Evolutionary conservation across 2,888 invertebrate species (phyloP).

Genomic region (Sinopyrophorus schimmeli): DNA sequence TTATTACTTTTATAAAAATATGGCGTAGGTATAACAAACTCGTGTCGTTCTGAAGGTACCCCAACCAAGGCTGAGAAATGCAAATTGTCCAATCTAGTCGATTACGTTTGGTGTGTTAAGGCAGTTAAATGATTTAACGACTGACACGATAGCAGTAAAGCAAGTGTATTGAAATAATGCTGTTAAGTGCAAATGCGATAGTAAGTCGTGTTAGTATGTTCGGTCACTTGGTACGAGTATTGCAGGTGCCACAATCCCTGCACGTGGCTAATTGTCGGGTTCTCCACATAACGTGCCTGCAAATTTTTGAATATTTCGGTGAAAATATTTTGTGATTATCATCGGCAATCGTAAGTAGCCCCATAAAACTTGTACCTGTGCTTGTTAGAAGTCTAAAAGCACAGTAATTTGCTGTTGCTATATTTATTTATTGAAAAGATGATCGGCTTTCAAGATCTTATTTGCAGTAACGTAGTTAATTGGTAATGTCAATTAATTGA

Average conservation of each 20-base stretch:
- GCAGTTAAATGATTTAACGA: conserved; percentile 28
- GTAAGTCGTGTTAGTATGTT: neutral
- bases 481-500: no score
- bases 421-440: no score
- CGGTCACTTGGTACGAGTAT: conserved; percentile 1
- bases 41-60: conserved; percentile 7
- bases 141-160: conserved; percentile 12
- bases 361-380: no score
- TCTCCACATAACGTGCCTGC: conserved; percentile 2
- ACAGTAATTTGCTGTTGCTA: no score
- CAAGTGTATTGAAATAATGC: conserved; percentile 15
- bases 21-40: conserved; percentile 7
- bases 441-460: no score
- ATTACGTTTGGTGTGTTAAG: conserved; percentile 21
- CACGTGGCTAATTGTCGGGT: conserved; percentile 5
- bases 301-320: no score
- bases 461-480: no score
- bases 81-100: conserved; percentile 27
- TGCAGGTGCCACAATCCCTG: no score
- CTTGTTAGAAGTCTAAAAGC: no score
- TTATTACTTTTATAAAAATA: conserved; percentile 5
- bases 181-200: neutral
- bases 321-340: no score
- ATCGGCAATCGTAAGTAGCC: no score
- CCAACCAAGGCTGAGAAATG: conserved; percentile 25